Conservation (phyloP, 2,888 invertebrate genomes). For the Acanthoscelides obtectus region DNA sequence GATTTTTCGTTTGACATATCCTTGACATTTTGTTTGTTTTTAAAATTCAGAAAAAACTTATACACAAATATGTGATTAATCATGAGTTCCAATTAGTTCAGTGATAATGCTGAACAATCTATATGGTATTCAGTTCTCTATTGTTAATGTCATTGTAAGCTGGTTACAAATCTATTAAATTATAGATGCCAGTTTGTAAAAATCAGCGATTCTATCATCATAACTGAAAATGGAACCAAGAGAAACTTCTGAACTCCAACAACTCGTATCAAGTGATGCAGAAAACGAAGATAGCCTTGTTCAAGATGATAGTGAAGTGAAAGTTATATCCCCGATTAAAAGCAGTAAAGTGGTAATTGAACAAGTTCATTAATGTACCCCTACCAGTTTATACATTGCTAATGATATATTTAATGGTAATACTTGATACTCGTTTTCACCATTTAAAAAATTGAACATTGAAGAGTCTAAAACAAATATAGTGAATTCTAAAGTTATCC, state of each 20-base stretch:
- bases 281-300: slow-evolving; percentile 46
- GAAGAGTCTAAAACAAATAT: too few species aligned
- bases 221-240: slow-evolving; percentile 41
- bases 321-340: slow-evolving; percentile 43
- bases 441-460: too few species aligned
- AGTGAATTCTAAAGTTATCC: too few species aligned
- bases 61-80: too few species aligned
- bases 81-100: too few species aligned
- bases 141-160: not conserved
- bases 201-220: not conserved
- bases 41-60: too few species aligned
- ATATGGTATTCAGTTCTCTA: not conserved
- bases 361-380: too few species aligned
- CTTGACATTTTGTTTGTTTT: not conserved
- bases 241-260: slow-evolving; percentile 47
- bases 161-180: not conserved
- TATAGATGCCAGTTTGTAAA: not conserved
- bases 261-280: slow-evolving; percentile 46
- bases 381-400: not conserved
- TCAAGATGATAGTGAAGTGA: slow-evolving; percentile 44
- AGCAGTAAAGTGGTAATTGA: slow-evolving; percentile 42
- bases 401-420: slow-evolving; percentile 1
- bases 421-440: too few species aligned
- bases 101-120: too few species aligned
- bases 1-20: not conserved